Base-by-base conservation (phyloP, 1,140 invertebrate species). In the Maconellicoccus hirsutus region DNA sequence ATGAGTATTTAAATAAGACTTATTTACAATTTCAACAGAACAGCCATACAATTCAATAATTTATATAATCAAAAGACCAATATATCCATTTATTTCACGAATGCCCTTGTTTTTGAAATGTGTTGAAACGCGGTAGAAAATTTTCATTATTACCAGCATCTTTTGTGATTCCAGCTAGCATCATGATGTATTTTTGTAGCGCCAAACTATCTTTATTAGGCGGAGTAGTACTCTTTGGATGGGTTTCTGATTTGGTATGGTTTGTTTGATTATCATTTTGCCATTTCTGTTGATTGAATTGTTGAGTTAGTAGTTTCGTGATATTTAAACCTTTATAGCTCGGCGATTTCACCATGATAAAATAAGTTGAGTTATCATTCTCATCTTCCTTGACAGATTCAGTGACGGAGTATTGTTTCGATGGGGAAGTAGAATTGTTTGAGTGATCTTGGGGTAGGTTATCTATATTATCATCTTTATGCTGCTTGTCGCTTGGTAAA, bases 151-250 rank as follows among this genome's bases (percentile, higher is more conserved):
- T 33, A 33, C 29, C 12, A 12, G 52, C 16, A 66, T 23, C 22
- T 23, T 26, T 23, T 3, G 61, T 23, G 25, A 66, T 66, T 66
- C 61, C 61, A 22, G 61, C 61, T 22, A 66, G 19, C 61, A 26
- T 25, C 61, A 66, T 66, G 25, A 66, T 66, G 61, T 66, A 66
- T 10, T 66, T 66, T 26, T 66, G 61, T 19, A 66, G 22, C 3
- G 61, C 61, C 8, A 66, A 16, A 26, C 61, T 66, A 8, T 66
- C 22, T 26, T 23, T 23, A 25, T 3, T 23, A 12, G 61, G 6
- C 21, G 61, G 61, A 19, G 52, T 16, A 26, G 61, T 66, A 3
- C 14, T 23, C 3, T 19, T 23, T 52, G 10, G 3, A 16, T 2
- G 6, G 8, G 6, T 3, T 19, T 22, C 22, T 26, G 19, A 4